Conservation (phyloP, 2,888 invertebrate species). For the Trissolcus japonicus region DNA sequence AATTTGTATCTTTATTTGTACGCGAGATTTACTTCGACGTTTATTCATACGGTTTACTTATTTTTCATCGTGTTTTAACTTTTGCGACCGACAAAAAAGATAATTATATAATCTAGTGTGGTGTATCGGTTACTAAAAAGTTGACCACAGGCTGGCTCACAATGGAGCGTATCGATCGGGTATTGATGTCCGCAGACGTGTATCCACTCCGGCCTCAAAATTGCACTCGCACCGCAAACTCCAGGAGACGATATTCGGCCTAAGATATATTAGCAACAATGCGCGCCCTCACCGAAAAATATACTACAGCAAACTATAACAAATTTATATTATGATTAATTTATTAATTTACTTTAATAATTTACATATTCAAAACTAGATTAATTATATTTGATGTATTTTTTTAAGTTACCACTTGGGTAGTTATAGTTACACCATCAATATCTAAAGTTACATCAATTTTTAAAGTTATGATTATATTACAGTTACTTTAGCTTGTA, state of each 20-base stretch:
- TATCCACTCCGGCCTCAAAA: conserved; percentile 27
- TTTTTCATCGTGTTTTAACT: conserved; percentile 46
- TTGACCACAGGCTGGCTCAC: conserved; percentile 36
- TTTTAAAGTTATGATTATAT: conserved; percentile 15
- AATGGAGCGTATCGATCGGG: conserved; percentile 36
- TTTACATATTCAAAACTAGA: too few species aligned
- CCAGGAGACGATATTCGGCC: background rate
- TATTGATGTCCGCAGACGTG: conserved; percentile 48
- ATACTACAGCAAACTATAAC: too few species aligned
- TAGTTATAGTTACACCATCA: too few species aligned
- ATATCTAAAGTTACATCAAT: too few species aligned
- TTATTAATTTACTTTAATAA: too few species aligned
- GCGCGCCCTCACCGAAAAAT: background rate
- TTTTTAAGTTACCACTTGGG: too few species aligned
- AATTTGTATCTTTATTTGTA: too few species aligned
- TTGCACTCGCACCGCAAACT: conserved; percentile 33
- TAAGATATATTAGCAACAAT: background rate
- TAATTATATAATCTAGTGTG: conserved; percentile 42
- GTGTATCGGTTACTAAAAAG: conserved; percentile 53
- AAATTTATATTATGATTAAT: too few species aligned
- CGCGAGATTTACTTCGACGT: conserved; percentile 4
- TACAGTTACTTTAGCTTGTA: too few species aligned
- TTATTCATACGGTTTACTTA: conserved; percentile 46
- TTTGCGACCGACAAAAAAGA: conserved; percentile 42
- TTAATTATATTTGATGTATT: too few species aligned